Evolutionary conservation across 2,888 invertebrate genomes (phyloP).

Genomic region (Listrodromus nycthemerus): DNA sequence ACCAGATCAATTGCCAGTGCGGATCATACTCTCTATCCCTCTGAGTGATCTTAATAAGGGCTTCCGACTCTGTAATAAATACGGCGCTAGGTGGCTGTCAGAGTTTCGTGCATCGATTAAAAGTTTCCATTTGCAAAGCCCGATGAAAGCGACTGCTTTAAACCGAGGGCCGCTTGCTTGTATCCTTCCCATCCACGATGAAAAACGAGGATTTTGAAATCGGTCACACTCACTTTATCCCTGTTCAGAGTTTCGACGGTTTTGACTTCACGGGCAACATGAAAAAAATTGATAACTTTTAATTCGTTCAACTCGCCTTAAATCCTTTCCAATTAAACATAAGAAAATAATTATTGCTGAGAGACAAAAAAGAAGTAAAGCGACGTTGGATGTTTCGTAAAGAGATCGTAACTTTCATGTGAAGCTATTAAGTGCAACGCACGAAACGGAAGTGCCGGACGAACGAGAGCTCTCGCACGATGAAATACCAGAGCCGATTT

Average conservation of each 20-base stretch:
- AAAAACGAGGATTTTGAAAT: background rate
- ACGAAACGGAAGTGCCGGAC: background rate
- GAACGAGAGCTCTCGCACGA: background rate
- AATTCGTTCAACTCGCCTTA: background rate
- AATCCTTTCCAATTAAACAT: background rate
- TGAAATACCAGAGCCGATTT: constrained; percentile 10
- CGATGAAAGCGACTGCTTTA: background rate
- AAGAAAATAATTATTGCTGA: background rate
- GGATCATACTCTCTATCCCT: background rate
- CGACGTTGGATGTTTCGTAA: background rate
- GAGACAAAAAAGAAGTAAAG: background rate
- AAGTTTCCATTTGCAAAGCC: background rate
- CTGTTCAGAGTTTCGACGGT: background rate
- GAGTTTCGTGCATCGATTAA: background rate
- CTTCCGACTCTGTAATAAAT: background rate
- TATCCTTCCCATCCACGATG: background rate
- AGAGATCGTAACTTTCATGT: background rate
- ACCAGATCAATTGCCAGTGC: background rate
- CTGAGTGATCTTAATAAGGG: background rate
- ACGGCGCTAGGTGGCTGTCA: background rate
- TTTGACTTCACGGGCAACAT: background rate
- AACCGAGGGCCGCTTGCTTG: background rate
- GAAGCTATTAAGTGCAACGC: background rate
- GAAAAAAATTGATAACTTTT: background rate
- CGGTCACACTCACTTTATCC: background rate